Base-by-base conservation (phyloP, 1,140 invertebrate species). In the Megalopta genalis region DNA sequence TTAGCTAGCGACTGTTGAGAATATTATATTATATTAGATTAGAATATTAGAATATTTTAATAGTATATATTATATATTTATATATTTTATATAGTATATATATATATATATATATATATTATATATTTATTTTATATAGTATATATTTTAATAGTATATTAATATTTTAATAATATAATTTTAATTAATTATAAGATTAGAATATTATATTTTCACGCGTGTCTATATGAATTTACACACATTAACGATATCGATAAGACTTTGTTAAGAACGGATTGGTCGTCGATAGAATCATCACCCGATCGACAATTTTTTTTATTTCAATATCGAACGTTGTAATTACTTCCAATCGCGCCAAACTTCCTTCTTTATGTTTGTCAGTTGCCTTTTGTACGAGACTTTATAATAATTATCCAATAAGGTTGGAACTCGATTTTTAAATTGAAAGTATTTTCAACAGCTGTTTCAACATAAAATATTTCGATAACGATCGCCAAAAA, bases 261-360 rank as follows among this genome's bases (percentile, higher is more conserved):
- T 52, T 54, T 21, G 8, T 18, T 5, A 27, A 66, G 67, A 77
- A 82, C 54, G 70, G 65, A 64, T 54, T 54, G 37, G 76, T n/a
- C 54, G 70, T 66, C 81, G 62, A 69, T 68, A 52, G 66, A 57
- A 21, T 49, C 27, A 18, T 83, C 16, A 18, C 25, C 37, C 42
- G 72, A 84, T 72, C 16, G 37, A 67, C 42, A 21, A 68, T 77
- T 69, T 23, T 18, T 42, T 57, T 42, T 32, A 42, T 66, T 80
- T 85, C 82, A 82, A 70, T 85, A 81, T 62, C 49, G 52, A 39
- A 21, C 25, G n/a, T 25, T 39, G 9, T 66, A 75, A 81, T 80
- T 69, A 54, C 21, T 73, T 83, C 73, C n/a, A 14, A 63, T 72
- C 18, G 64, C 39, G 42, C 79, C 54, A 66, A 46, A 25, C 63